Conservation (phyloP, 2,888 invertebrate genomes). For the Mesorhabditis spiculigera region DNA sequence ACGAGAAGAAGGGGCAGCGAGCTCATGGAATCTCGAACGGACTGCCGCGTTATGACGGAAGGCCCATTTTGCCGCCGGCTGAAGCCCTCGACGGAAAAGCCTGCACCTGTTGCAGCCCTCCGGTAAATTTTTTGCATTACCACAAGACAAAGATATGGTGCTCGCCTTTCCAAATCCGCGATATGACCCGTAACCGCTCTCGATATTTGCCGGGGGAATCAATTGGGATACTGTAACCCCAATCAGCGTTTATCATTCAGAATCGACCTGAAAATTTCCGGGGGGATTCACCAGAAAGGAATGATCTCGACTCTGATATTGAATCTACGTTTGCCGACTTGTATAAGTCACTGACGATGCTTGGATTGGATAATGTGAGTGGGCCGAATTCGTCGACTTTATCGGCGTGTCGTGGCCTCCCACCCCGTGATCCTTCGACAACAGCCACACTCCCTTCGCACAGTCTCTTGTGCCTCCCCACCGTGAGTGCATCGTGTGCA, state of each 20-base stretch:
- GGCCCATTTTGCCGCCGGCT: neutral
- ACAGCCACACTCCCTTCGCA: too few species aligned
- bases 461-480: too few species aligned
- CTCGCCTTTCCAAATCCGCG: too few species aligned
- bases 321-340: constrained; percentile 1
- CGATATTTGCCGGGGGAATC: too few species aligned
- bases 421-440: neutral
- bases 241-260: neutral
- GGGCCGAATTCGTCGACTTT: neutral
- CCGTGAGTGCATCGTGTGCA: neutral
- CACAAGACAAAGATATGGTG: too few species aligned
- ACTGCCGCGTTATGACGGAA: neutral
- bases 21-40: neutral
- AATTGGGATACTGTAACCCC: too few species aligned
- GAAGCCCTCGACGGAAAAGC: neutral
- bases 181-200: too few species aligned
- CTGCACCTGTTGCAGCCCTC: neutral
- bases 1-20: neutral
- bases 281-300: neutral
- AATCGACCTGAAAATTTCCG: neutral
- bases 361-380: neutral
- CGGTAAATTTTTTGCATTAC: neutral
- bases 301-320: neutral
- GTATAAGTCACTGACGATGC: constrained; percentile 3
- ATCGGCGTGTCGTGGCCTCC: neutral